Evolutionary conservation across 2,797 vertebrate species (phyloP), one percentile per base, ranked within the genome.

Genomic region (Ctenopoma multispine): DNA sequence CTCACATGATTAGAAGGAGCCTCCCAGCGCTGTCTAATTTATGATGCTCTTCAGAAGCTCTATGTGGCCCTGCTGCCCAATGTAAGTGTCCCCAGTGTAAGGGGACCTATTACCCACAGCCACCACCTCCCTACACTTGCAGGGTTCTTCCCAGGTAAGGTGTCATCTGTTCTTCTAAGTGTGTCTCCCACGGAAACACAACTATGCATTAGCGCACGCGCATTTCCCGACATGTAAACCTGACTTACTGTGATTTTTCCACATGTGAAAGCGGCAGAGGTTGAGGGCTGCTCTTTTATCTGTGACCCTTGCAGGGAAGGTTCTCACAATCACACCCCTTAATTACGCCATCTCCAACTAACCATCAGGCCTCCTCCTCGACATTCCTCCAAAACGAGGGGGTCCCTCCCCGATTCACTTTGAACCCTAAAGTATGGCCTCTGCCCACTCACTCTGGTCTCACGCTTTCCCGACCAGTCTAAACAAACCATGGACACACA

Each of bases 281-380:
- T 79, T 63, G 24, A 90, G 71, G 76, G 74, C 72, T 79, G 85
- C 80, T 86, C 87, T 91, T 93, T 93, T 87, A 93, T 94, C 92
- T 91, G 77, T 92, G 92, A 94, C 91, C 89, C 85, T 92, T 76
- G 79, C 82, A 85, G 81, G 81, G 82, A 93, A 90, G 90, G 85
- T 92, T 93, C 92, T 92, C 90, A 93, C 90, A 89, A 93, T 94
- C 93, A 91, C 86, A 91, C 89, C 91, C 92, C 91, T 93, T 94
- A 95, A 94, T 95, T 94, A 94, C 87, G 90, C 85, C 90, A 92
- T 94, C 91, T 90, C 81, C 80, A 90, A 81, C 86, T 91, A 94
- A 92, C 91, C 91, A 92, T 89, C 88, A 88, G 90, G 88, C 90
- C 89, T 90, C 90, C 90, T 93, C 89, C 89, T 87, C 85, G 66